A percentile compares a stretch with the other conserved stretches of the same genome.
These are phyloP conservation scores for Zaprionus gabonicus DNA, from an alignment of 1,140 invertebrate species.

Conservation along the genomic window DNA sequence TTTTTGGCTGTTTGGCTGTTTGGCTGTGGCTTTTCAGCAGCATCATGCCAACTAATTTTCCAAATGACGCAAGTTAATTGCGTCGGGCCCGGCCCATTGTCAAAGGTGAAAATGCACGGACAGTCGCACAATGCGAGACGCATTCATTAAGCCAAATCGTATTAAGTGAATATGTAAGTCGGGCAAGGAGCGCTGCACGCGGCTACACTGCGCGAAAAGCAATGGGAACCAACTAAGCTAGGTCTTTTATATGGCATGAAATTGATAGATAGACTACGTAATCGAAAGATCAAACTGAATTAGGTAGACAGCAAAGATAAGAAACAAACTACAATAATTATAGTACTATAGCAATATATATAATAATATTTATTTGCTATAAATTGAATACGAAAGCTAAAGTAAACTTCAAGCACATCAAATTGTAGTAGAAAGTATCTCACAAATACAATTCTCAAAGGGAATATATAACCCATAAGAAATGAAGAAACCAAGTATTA, in stretches of 20 bases:
- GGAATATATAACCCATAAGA: not conserved
- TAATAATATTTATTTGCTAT: too few relatives aligned
- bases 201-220: not conserved
- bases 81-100: slow-evolving; percentile 59
- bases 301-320: too few relatives aligned
- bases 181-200: slow-evolving; percentile 21
- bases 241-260: too few relatives aligned
- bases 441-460: not conserved
- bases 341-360: too few relatives aligned
- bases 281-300: too few relatives aligned
- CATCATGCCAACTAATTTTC: slow-evolving; percentile 80
- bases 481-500: not conserved
- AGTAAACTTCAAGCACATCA: too few relatives aligned
- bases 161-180: slow-evolving; percentile 69
- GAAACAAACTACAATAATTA: not conserved
- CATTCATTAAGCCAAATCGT: slow-evolving; percentile 78
- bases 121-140: slow-evolving; percentile 47
- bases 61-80: slow-evolving; percentile 80
- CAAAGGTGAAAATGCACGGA: slow-evolving; percentile 71
- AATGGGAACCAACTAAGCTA: too few relatives aligned
- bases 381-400: too few relatives aligned
- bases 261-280: too few relatives aligned
- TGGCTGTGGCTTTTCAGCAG: slow-evolving; percentile 53
- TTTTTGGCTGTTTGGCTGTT: not conserved
- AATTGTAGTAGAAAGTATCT: not conserved